A percentile compares a stretch with the other conserved stretches of the same genome.
These are phyloP conservation scores for Spheniscus humboldti DNA, from an alignment of 2,797 vertebrate species.

Conservation along the genomic window DNA sequence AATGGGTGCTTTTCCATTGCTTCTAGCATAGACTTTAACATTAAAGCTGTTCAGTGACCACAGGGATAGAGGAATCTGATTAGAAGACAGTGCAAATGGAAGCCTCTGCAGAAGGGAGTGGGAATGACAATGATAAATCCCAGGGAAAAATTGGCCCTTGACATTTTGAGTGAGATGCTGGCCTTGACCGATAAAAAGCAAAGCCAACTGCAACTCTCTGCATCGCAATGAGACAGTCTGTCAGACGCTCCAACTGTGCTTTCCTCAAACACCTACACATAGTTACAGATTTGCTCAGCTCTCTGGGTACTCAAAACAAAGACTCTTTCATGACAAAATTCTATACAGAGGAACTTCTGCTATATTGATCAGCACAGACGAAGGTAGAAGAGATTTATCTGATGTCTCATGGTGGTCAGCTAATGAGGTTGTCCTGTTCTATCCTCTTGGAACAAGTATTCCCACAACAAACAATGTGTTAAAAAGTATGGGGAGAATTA, in stretches of 20 bases:
- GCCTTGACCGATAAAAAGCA: background rate
- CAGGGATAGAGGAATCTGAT: background rate
- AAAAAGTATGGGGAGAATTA: background rate
- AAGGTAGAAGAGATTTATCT: background rate
- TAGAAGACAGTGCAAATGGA: background rate
- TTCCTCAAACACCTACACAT: slow-evolving; percentile 7
- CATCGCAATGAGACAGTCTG: background rate
- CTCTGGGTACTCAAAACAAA: background rate
- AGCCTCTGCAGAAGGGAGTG: background rate
- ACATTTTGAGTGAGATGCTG: background rate
- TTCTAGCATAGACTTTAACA: background rate
- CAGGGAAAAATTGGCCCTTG: background rate
- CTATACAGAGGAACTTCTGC: background rate
- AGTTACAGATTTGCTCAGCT: background rate
- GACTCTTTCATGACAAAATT: background rate
- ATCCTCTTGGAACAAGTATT: background rate
- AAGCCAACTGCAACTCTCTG: background rate
- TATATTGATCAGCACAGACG: background rate
- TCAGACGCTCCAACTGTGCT: background rate
- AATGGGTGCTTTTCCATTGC: background rate
- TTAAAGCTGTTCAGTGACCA: background rate
- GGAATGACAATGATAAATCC: background rate
- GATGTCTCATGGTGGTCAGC: background rate
- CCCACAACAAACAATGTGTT: background rate
- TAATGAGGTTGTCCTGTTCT: background rate